Conservation (phyloP, 1,140 invertebrate genomes). For the Eumaeus atala region DNA sequence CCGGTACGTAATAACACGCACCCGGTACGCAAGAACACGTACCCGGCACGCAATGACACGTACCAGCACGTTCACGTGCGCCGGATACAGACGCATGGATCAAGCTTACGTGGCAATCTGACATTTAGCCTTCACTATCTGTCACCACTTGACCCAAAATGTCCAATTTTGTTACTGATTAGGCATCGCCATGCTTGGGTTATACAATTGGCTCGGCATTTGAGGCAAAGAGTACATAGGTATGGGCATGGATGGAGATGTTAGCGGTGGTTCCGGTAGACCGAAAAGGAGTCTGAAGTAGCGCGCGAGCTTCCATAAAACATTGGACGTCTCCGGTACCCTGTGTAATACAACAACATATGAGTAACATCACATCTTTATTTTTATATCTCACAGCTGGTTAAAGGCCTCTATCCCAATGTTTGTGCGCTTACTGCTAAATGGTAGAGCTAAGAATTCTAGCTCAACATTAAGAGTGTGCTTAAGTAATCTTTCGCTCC, state of each 20-base stretch:
- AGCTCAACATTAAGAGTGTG: no score
- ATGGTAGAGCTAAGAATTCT: no score
- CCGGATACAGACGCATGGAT: not conserved
- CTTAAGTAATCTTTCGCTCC: no score
- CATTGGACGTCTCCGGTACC: slow-evolving; percentile 68
- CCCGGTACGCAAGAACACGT: no score
- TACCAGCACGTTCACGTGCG: no score
- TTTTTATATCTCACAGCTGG: no score
- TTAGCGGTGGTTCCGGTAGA: slow-evolving; percentile 54
- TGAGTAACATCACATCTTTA: not conserved
- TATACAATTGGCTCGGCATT: slow-evolving; percentile 34
- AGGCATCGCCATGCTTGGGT: slow-evolving; percentile 42
- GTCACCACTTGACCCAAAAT: slow-evolving; percentile 60
- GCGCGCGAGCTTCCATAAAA: slow-evolving; percentile 69
- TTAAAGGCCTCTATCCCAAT: no score
- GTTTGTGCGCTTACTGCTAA: no score
- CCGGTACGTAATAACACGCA: no score
- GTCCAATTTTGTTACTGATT: slow-evolving; percentile 62
- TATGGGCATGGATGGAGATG: slow-evolving; percentile 52
- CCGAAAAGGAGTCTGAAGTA: slow-evolving; percentile 70
- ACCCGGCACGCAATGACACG: no score
- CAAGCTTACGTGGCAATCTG: slow-evolving; percentile 52
- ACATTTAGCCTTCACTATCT: slow-evolving; percentile 56
- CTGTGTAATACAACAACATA: slow-evolving; percentile 47
- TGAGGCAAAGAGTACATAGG: slow-evolving; percentile 57